A percentile compares a stretch with the other conserved stretches of the same genome.
These are phyloP conservation scores for Rattus rattus DNA, from an alignment of 2,113 vertebrate species.

Conservation along the genomic window DNA sequence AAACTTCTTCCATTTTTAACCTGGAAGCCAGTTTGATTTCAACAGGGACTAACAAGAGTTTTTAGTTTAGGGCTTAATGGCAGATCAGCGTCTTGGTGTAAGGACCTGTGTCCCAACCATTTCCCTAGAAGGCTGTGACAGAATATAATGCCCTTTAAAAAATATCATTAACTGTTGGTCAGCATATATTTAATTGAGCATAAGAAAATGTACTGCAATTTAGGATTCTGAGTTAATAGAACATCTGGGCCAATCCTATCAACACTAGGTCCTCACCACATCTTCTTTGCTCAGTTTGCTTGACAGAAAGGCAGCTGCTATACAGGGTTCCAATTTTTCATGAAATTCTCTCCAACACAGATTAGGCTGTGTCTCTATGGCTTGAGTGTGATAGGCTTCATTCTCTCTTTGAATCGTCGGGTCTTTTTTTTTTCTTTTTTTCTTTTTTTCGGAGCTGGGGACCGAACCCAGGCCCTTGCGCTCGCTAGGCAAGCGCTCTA, in stretches of 20 bases:
- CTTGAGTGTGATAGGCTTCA: not conserved
- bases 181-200: constrained; percentile 49
- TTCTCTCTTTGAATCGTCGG: not conserved
- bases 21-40: constrained; percentile 26
- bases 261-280: not conserved
- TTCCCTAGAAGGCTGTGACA: not conserved
- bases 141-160: not conserved
- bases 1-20: constrained; percentile 26
- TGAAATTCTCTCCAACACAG: not conserved
- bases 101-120: not conserved
- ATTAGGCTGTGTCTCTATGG: not conserved
- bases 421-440: too few species aligned
- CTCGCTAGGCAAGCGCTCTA: too few species aligned
- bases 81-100: not conserved
- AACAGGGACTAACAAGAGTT: not conserved
- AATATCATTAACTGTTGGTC: not conserved
- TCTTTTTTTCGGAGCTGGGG: too few species aligned
- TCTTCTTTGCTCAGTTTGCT: constrained; percentile 34
- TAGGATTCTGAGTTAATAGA: constrained; percentile 7
- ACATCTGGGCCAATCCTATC: not conserved
- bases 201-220: not conserved
- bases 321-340: not conserved
- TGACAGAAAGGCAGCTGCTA: not conserved
- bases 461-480: too few species aligned
- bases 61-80: not conserved